A percentile compares a stretch with the other conserved stretches of the same genome.
These are phyloP conservation scores for Conchocele bisecta DNA, from an alignment of 2,888 invertebrate species.

Conservation along the genomic window DNA sequence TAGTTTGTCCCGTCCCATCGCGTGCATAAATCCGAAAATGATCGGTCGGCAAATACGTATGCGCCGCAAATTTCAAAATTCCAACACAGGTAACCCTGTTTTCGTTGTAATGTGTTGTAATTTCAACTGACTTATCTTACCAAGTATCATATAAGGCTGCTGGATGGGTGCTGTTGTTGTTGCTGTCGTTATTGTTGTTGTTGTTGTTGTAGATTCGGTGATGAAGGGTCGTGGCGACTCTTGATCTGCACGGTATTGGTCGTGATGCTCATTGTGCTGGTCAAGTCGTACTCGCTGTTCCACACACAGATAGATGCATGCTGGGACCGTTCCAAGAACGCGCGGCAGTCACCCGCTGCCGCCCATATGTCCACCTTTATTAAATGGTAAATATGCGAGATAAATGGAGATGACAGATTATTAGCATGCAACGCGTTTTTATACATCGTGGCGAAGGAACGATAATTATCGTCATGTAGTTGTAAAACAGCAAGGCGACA, in stretches of 20 bases:
- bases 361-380: neutral
- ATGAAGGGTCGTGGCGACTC: slow-evolving; percentile 65
- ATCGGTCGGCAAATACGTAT: neutral
- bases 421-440: too few species aligned
- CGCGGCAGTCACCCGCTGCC: slow-evolving; percentile 17
- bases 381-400: slow-evolving; percentile 30
- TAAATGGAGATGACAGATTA: neutral
- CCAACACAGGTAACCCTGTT: too few species aligned
- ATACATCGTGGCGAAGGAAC: too few species aligned
- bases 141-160: too few species aligned
- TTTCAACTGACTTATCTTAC: too few species aligned
- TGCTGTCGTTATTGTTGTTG: neutral
- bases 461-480: too few species aligned
- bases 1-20: neutral
- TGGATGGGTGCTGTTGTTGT: neutral
- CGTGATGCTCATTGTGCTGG: slow-evolving; percentile 40
- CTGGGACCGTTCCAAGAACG: slow-evolving; percentile 19
- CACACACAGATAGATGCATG: slow-evolving; percentile 30
- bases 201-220: slow-evolving; percentile 61
- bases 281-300: slow-evolving; percentile 18
- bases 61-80: neutral
- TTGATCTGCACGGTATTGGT: slow-evolving; percentile 62
- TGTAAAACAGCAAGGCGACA: too few species aligned
- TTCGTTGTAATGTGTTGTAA: too few species aligned
- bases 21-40: neutral